Base-by-base conservation (phyloP, 2,113 vertebrate species). In the Platysternon megacephalum region DNA sequence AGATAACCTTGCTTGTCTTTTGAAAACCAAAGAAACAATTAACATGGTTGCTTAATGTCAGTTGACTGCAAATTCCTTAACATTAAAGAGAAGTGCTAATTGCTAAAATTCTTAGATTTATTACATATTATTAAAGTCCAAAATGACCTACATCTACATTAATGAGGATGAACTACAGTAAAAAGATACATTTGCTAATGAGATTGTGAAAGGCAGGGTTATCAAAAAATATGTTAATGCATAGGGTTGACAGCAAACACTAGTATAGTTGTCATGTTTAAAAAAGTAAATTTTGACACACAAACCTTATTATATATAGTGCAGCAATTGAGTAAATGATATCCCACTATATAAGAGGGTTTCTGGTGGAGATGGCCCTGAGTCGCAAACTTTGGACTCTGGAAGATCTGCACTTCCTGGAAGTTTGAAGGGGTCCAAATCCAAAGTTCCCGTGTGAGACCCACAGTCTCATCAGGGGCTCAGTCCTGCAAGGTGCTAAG, bases 11-110 rank as follows among this genome's bases (percentile, higher is more conserved):
- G 49, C 79, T 58, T 68, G 86, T 83, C 65, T 87, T 39, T 28
- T 17, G 3, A 94, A 90, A 95, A 21, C 9, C 1, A 2, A 94
- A 78, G 51, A 90, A 88, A 85, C 91, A 1, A 91, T 93, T 94
- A 93, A 95, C 2, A 87, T 5, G 11, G 35, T 83, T 96, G 92
- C 89, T 90, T 96, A 82, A 94, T 65, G 84, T 81, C 39, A 13
- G 11, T 16, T 96, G 90, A 85, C n/a, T 87, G 44, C 22, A 87
- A 93, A 84, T 92, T 92, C 46, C 81, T 80, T 39, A 26, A 89
- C 61, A 87, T 0, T 13, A 58, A 0, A 76, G 92, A 29, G 11
- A 29, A 92, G 16, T n/a, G 53, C 19, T 79, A 26, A 53, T 90
- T 88, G 76, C 53, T 93, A 58, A 95, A 96, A 91, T 42, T 32